These are phyloP conservation scores for Carpatolechia fugitivella DNA, from an alignment of 2,888 invertebrate species.

Conservation along the genomic window DNA sequence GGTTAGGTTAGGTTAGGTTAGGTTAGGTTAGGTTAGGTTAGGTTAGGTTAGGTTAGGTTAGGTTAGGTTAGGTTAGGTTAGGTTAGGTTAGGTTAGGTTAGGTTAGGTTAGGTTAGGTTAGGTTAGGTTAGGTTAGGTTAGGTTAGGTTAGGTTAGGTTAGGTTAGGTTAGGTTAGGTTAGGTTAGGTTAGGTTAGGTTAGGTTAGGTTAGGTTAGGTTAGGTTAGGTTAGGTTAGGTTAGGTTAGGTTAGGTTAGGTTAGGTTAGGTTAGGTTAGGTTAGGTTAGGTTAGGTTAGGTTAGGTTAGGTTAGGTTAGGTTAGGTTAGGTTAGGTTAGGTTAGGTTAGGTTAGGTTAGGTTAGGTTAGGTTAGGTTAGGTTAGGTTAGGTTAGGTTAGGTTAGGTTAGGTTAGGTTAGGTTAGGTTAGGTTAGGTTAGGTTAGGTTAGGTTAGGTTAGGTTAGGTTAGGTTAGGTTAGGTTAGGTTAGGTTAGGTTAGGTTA, in stretches of 20 bases:
- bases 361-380: conserved; percentile 17
- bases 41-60: conserved; percentile 13
- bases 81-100: conserved; percentile 17
- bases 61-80: conserved; percentile 17
- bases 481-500: conserved; percentile 18
- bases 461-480: conserved; percentile 17
- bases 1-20: conserved; percentile 15
- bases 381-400: conserved; percentile 17
- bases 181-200: conserved; percentile 17
- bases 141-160: conserved; percentile 17
- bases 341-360: conserved; percentile 17
- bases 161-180: conserved; percentile 17
- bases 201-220: conserved; percentile 16
- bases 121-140: conserved; percentile 17
- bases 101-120: conserved; percentile 17
- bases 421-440: conserved; percentile 17
- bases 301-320: conserved; percentile 17
- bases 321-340: conserved; percentile 17
- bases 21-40: conserved; percentile 13
- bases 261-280: conserved; percentile 17
- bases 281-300: conserved; percentile 17
- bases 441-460: conserved; percentile 17
- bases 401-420: conserved; percentile 17
- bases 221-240: conserved; percentile 17
- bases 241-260: conserved; percentile 17